Evolutionary conservation across 2,797 vertebrate genomes (phyloP), one percentile per base, ranked within the genome.

Genomic region (Halcyon leucocephala): DNA sequence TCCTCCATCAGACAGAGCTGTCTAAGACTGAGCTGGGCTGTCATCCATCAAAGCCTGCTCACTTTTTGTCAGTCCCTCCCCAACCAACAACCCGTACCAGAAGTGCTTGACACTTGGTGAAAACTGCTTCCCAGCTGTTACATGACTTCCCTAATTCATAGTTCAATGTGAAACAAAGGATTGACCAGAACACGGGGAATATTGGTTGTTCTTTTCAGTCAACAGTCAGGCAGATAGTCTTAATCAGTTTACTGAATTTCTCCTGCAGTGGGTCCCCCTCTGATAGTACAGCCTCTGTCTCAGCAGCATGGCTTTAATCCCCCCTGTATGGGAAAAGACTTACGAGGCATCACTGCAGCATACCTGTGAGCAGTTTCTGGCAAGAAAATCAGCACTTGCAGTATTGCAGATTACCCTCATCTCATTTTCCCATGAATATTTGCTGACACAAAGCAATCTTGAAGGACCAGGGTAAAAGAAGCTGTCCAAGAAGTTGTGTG

Each of bases 1-100:
- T 86, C 77, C 73, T 94, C 80, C 51, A 29, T 82, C 86, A 84
- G 83, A 37, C 60, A 86, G 64, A 77, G 90, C 70, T 95, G 72
- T 90, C 72, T 70, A 33, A 90, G 73, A 18, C 48, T 58, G 57
- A 37, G 16, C 82, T 49, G 57, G 78, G n/a, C 81, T 94, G 48
- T 78, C 78, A 33, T 51, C 83, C 83, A 42, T 92, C 93, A 95
- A 77, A 90, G 71, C 26, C 71, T 65, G n/a, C 71, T 86, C 1
- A 8, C 0, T 61, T 85, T 60, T 77, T 80, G 49, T 76, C 78
- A 73, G 57, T 42, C 49, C 52, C 78, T 89, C 74, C 67, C 57
- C 81, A 82, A 24, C 41, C 48, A 87, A 54, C 57, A 89, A 61
- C 39, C n/a, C n/a, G 10, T 14, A 54, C 25, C 60, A 90, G 7